phyloP scores from a whole-genome alignment of 2,113 vertebrate genomes.

The Arizona elegans region DNA sequence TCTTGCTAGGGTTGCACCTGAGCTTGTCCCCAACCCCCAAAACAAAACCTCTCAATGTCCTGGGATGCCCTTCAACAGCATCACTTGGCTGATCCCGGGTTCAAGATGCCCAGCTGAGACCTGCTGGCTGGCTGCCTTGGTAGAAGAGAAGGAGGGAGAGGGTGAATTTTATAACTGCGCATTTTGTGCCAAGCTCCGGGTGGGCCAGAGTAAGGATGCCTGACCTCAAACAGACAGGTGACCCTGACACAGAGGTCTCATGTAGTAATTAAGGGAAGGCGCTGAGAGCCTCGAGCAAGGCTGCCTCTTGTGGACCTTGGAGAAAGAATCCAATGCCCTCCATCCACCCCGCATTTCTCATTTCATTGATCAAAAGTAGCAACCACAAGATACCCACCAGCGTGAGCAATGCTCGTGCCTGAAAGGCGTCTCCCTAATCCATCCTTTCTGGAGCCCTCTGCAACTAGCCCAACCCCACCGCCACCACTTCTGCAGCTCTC shows the following conservation, averaged over 20 bases:
- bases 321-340: neutral
- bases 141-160: no score
- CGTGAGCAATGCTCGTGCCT: rapidly evolving
- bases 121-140: no score
- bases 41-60: no score
- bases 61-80: no score
- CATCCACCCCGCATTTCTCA: no score
- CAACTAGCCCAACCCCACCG: neutral
- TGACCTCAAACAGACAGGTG: neutral
- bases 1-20: no score
- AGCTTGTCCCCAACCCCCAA: neutral
- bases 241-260: rapidly evolving
- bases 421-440: neutral
- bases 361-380: no score
- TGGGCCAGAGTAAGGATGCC: neutral
- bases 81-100: no score
- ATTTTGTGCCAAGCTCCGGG: neutral
- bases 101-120: no score
- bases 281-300: neutral
- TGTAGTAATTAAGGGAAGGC: neutral
- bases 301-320: neutral
- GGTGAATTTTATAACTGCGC: no score
- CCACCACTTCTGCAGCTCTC: neutral
- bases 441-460: neutral
- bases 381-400: neutral